Conservation (phyloP, 2,113 vertebrate genomes). For the Sylvia atricapilla region DNA sequence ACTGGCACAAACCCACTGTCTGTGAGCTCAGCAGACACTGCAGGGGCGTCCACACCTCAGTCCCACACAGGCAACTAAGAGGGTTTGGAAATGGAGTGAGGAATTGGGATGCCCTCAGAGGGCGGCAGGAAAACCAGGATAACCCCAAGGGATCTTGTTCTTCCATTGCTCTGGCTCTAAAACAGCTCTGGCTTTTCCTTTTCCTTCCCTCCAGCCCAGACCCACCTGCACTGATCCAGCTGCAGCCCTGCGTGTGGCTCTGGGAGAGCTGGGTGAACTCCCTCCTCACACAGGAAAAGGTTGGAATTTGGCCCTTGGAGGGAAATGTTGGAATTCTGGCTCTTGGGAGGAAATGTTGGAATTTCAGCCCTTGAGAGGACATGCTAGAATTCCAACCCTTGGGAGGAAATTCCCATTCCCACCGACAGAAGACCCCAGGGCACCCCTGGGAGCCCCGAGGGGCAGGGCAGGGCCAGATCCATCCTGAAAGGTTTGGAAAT, state of each 20-base stretch:
- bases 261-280: not conserved
- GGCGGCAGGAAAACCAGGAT: not conserved
- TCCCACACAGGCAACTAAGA: too few relatives aligned
- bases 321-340: too few relatives aligned
- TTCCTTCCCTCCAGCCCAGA: not conserved
- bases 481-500: not conserved
- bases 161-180: not conserved
- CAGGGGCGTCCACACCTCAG: too few relatives aligned
- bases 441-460: fast-evolving
- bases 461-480: fast-evolving
- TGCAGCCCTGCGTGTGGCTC: fast-evolving
- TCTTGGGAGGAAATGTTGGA: too few relatives aligned
- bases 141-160: not conserved
- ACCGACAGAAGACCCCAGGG: fast-evolving
- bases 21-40: too few relatives aligned
- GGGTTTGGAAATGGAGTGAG: too few relatives aligned
- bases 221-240: not conserved
- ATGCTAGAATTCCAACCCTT: too few relatives aligned
- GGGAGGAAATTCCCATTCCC: not conserved
- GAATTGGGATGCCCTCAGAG: not conserved
- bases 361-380: too few relatives aligned
- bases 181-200: not conserved
- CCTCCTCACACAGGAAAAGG: not conserved
- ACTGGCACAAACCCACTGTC: too few relatives aligned
- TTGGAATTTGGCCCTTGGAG: too few relatives aligned